Percentiles rank a stretch among this genome's conserved stretches.
Conservation (phyloP, 2,888 invertebrate species). For the Keiferia lycopersicella region DNA sequence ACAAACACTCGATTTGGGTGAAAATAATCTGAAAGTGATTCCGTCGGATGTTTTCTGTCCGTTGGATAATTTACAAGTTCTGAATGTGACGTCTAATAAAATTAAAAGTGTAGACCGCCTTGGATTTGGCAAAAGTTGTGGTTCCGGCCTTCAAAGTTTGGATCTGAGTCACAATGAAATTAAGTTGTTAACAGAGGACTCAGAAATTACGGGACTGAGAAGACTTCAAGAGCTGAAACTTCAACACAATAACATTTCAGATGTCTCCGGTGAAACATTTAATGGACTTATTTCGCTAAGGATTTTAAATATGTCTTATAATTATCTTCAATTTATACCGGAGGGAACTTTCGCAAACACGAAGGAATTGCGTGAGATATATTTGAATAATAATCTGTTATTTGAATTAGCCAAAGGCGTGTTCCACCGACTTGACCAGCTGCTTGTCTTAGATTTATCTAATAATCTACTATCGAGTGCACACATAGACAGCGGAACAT, state of each 20-base stretch:
- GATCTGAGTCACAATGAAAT: constrained; percentile 92
- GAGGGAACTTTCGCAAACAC: constrained; percentile 91
- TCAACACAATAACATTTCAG: constrained; percentile 90
- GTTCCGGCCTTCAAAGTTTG: constrained; percentile 86
- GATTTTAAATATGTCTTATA: constrained; percentile 92
- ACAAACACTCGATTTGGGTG: constrained; percentile 87
- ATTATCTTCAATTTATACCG: constrained; percentile 90
- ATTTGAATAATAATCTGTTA: constrained; percentile 92
- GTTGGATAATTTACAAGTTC: constrained; percentile 87
- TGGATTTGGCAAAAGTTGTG: constrained; percentile 85
- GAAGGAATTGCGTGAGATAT: constrained; percentile 91
- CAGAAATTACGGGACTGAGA: constrained; percentile 87
- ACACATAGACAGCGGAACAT: constrained; percentile 92
- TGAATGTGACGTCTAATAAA: constrained; percentile 92
- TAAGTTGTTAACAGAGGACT: constrained; percentile 85
- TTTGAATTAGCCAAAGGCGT: constrained; percentile 91
- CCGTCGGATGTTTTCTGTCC: constrained; percentile 91
- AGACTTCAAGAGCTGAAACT: constrained; percentile 90
- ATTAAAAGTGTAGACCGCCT: constrained; percentile 88
- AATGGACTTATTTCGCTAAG: constrained; percentile 89
- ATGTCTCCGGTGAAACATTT: constrained; percentile 89
- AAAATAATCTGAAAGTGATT: constrained; percentile 89
- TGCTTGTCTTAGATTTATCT: constrained; percentile 92
- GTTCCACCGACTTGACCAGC: constrained; percentile 91
- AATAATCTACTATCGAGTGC: constrained; percentile 92